Evolutionary conservation across 2,888 invertebrate genomes (phyloP).

Genomic region (Amphiduros pacificus): DNA sequence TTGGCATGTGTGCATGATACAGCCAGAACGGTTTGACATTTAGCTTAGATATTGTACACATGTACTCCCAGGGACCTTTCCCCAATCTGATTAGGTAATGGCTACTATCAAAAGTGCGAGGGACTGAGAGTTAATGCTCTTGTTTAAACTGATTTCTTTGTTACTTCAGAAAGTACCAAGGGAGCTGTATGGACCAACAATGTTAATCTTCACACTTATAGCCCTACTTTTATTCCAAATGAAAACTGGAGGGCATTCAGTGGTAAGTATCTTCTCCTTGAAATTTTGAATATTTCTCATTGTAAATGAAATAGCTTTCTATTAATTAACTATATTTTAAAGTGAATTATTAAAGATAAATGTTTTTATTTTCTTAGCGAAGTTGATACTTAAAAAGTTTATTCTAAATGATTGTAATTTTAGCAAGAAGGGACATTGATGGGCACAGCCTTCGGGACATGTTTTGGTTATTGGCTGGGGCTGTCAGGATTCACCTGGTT

Average conservation of each 20-base stretch:
- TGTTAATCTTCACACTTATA: constrained; percentile 62
- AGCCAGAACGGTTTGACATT: too few relatives aligned
- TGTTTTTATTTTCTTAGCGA: background rate
- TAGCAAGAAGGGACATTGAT: constrained; percentile 63
- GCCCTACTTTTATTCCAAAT: constrained; percentile 62
- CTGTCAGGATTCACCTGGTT: constrained; percentile 58
- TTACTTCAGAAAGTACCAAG: constrained; percentile 45
- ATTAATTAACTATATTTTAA: background rate
- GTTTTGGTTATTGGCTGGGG: constrained; percentile 63
- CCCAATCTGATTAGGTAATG: too few relatives aligned
- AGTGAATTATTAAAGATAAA: background rate
- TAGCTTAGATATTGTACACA: too few relatives aligned
- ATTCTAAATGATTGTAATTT: constrained; percentile 7
- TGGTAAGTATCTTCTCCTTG: constrained; percentile 45
- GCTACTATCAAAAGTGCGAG: too few relatives aligned
- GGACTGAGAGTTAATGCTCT: too few relatives aligned
- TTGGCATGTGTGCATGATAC: too few relatives aligned
- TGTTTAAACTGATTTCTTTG: too few relatives aligned
- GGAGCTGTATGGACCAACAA: constrained; percentile 62
- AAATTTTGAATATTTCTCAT: background rate
- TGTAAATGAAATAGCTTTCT: background rate
- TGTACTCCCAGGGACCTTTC: too few relatives aligned
- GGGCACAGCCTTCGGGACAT: constrained; percentile 62
- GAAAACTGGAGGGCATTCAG: constrained; percentile 59
- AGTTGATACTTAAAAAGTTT: background rate